These are phyloP conservation scores for Sympetrum striolatum DNA, from an alignment of 2,888 invertebrate species.

Conservation along the genomic window DNA sequence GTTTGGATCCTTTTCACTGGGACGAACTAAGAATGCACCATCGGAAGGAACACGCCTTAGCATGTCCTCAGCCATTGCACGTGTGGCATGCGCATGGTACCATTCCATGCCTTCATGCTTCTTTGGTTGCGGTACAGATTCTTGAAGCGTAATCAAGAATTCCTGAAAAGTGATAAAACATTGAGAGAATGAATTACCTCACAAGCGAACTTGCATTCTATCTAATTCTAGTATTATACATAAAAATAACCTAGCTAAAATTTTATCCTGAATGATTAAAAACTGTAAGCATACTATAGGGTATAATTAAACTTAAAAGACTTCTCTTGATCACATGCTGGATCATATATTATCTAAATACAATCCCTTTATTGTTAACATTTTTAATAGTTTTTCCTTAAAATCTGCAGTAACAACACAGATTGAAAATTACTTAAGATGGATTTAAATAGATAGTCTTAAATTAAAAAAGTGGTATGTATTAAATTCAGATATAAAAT, in stretches of 20 bases:
- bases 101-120: constrained; percentile 93
- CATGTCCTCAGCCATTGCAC: constrained; percentile 87
- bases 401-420: no score
- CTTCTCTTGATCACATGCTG: no score
- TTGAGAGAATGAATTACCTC: background rate
- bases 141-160: constrained; percentile 84
- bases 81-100: constrained; percentile 84
- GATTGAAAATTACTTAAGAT: no score
- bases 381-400: no score
- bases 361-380: no score
- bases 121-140: constrained; percentile 94
- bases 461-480: no score
- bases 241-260: background rate
- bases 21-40: constrained; percentile 93
- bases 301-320: no score
- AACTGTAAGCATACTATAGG: no score
- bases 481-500: no score
- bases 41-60: constrained; percentile 83
- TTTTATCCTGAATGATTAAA: background rate
- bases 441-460: no score
- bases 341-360: no score
- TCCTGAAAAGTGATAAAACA: constrained; percentile 63
- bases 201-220: background rate
- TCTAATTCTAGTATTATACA: background rate
- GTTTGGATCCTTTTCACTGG: constrained; percentile 80